A percentile compares a stretch with the other conserved stretches of the same genome.
phyloP scores from a whole-genome alignment of 2,888 invertebrate species.

The Allygus modestus region DNA sequence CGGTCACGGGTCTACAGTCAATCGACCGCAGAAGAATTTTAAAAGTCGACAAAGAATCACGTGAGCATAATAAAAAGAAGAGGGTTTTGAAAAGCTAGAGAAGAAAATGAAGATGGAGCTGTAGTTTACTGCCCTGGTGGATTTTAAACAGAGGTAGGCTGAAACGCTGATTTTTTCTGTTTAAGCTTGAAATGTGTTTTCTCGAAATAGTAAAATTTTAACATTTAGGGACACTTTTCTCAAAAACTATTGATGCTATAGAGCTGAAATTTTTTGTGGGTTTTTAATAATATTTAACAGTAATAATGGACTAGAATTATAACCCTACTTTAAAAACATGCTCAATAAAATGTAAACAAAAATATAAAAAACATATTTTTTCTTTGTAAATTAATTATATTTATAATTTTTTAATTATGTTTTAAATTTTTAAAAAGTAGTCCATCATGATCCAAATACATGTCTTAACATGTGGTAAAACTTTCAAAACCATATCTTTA shows the following conservation, averaged over 20 bases:
- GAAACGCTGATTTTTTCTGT: background rate
- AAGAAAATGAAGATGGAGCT: background rate
- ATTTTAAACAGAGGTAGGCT: background rate
- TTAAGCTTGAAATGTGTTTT: too few relatives aligned
- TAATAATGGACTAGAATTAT: background rate
- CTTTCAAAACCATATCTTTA: background rate
- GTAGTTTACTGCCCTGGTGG: background rate
- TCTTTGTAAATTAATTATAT: background rate
- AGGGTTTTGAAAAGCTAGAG: background rate
- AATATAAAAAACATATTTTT: background rate
- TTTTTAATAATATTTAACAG: background rate
- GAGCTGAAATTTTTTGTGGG: background rate
- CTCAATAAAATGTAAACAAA: background rate
- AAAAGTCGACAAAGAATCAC: background rate
- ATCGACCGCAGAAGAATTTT: slow-evolving; percentile 2
- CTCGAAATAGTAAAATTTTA: too few relatives aligned
- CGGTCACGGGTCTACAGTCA: background rate
- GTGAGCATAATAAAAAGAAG: slow-evolving; percentile 15
- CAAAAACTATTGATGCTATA: slow-evolving; percentile 9
- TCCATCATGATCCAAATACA: background rate
- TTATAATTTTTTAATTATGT: background rate
- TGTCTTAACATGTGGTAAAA: slow-evolving; percentile 7
- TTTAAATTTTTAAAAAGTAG: background rate
- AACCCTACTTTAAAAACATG: background rate
- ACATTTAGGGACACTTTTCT: background rate